These are phyloP conservation scores for Acomys russatus DNA, from an alignment of 2,797 vertebrate genomes.

Conservation along the genomic window DNA sequence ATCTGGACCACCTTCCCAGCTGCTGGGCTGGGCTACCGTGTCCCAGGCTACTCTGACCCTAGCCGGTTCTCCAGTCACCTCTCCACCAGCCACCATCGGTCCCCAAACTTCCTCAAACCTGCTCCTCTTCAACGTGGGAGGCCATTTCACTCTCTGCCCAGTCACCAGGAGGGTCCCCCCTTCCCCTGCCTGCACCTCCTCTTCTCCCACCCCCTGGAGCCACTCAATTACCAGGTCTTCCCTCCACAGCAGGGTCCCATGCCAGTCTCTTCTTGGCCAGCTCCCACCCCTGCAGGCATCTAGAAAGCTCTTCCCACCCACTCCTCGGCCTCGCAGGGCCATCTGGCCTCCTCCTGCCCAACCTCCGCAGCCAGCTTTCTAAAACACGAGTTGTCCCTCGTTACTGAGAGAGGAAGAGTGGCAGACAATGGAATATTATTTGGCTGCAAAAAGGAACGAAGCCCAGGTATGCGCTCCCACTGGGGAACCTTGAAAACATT, in stretches of 20 bases:
- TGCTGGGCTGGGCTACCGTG: neutral
- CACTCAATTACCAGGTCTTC: slow-evolving; percentile 51
- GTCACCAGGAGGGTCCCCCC: neutral
- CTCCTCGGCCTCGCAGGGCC: neutral
- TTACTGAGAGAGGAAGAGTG: neutral
- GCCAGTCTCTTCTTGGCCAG: neutral
- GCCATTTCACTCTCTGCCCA: fast-evolving
- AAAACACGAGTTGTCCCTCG: neutral
- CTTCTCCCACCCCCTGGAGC: neutral
- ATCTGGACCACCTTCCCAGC: slow-evolving; percentile 45
- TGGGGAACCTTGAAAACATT: neutral
- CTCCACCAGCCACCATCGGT: neutral
- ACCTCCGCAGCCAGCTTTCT: slow-evolving; percentile 19
- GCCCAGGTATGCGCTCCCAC: neutral
- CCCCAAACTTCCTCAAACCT: neutral
- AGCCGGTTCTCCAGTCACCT: neutral
- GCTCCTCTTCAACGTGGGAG: neutral
- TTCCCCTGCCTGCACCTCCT: neutral
- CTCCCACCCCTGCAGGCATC: neutral
- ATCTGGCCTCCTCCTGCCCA: slow-evolving; percentile 17
- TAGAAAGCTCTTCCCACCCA: slow-evolving; percentile 54
- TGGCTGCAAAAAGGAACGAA: slow-evolving; percentile 50
- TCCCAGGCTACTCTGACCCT: neutral
- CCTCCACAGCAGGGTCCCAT: neutral
- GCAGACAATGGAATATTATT: slow-evolving; percentile 69